phyloP scores from a whole-genome alignment of 2,113 vertebrate genomes.

The Sialia sialis region DNA sequence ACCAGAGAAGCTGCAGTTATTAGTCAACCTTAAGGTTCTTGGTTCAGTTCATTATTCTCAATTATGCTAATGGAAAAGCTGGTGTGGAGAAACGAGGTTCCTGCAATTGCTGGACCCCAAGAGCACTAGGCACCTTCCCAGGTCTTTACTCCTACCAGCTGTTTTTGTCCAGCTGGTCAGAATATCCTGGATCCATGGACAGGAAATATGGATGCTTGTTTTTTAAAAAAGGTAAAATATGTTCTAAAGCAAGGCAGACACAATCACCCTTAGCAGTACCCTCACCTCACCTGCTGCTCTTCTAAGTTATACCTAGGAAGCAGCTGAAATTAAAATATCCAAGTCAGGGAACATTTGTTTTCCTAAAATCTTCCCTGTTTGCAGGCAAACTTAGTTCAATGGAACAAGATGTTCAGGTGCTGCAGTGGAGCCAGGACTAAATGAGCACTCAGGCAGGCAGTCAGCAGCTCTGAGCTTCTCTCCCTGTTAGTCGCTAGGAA shows the following conservation, averaged over 20 bases:
- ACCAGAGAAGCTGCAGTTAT: not conserved
- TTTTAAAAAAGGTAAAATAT: not conserved
- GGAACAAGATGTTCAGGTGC: not conserved
- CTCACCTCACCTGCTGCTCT: not conserved
- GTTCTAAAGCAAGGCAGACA: not conserved
- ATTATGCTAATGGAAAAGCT: not conserved
- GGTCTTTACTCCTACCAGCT: not conserved
- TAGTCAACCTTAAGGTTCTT: not conserved
- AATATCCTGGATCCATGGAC: not conserved
- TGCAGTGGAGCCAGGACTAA: not conserved
- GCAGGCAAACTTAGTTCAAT: not conserved
- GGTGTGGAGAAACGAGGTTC: not conserved
- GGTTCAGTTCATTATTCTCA: slow-evolving; percentile 16
- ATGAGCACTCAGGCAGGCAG: not conserved
- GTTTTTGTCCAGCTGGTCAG: not conserved
- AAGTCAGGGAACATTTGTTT: not conserved
- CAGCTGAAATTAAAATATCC: not conserved
- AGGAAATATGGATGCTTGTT: not conserved
- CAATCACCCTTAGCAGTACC: not conserved
- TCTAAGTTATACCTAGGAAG: not conserved
- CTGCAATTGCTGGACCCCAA: not conserved
- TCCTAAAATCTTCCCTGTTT: not conserved
- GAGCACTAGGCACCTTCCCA: not conserved
- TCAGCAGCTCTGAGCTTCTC: not conserved
- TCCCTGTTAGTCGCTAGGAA: not conserved